Base-by-base conservation (phyloP, 2,888 invertebrate genomes). In the Ditylenchus weischeri region DNA sequence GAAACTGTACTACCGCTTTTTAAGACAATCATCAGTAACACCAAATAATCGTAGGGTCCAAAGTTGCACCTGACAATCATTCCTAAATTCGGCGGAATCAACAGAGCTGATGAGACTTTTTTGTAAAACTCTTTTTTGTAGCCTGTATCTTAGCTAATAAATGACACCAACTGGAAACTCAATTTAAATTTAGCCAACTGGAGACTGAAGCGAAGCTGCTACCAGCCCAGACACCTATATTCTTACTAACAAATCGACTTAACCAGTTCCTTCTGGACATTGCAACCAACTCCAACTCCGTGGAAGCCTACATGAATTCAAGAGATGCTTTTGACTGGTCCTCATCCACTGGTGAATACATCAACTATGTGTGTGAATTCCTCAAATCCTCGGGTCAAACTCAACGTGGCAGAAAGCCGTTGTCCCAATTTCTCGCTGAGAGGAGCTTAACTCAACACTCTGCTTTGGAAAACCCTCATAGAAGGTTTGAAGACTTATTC, bases 191-290 rank as follows among this genome's bases (percentile, higher is more conserved):
- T 47, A 68, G 68, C n/a, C 62, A 69, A 60, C 50, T 68, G n/a
- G 68, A 68, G 43, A 48, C 43, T 19, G 68, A 68, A 23, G 68
- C 68, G 0, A 68, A 68, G 48, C 15, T 1, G 2, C 35, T 69
- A 10, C 69, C 68, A 19, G 15, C 67, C 13, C 66, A 67, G 29
- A 68, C 68, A 2, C 68, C 68, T 7, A 7, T 19, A n/a, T 63
- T 68, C 15, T 18, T 54, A 13, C 50, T 60, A 48, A 50, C 70
- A 38, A 70, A 64, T 50, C 74, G 66, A 29, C 73, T 71, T 36
- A 67, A 71, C 48, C n/a, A 51, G 0, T 71, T 71, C 49, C 23
- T 71, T 47, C 57, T 70, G 35, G 71, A 71, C 19, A 54, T 49
- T 36, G 70, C 72, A 15, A 59, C 59, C 36, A 65, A 70, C 19